These are phyloP conservation scores for Uropetala carovei DNA, from an alignment of 2,888 invertebrate species.

Conservation along the genomic window DNA sequence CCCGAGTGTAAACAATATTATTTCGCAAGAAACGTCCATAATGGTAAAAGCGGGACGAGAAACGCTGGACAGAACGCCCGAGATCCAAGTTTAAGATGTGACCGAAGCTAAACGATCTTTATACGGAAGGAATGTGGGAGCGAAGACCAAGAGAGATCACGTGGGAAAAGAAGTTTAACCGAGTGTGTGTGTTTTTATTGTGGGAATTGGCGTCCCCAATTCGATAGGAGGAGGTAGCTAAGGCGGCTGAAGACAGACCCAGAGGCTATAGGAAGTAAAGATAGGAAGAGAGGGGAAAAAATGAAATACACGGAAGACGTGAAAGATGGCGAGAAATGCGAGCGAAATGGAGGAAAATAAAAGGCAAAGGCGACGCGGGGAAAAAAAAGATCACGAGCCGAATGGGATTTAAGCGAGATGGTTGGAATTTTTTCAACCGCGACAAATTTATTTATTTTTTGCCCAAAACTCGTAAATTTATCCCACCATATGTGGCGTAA, in stretches of 20 bases:
- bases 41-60: conserved; percentile 28
- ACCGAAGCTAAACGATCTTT: conserved; percentile 45
- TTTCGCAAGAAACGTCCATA: not conserved
- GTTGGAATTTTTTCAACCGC: too few species aligned
- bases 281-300: not conserved
- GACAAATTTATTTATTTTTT: too few species aligned
- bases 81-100: conserved; percentile 29
- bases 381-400: too few species aligned
- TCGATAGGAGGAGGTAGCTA: not conserved
- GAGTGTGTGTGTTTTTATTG: conserved; percentile 6
- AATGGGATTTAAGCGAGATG: too few species aligned
- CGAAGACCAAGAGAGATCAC: not conserved
- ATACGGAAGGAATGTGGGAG: conserved; percentile 21
- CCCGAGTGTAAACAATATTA: not conserved
- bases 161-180: not conserved
- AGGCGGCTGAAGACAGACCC: not conserved
- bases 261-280: not conserved
- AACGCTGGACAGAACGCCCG: conserved; percentile 2
- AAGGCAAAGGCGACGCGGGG: too few species aligned
- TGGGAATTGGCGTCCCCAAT: not conserved
- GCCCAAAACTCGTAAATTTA: not conserved
- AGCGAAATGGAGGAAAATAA: too few species aligned
- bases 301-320: not conserved
- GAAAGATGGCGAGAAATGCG: too few species aligned
- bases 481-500: not conserved